Evolutionary conservation across 2,113 vertebrate genomes (phyloP), one percentile per base, ranked within the genome.

Genomic region (Cervus canadensis): DNA sequence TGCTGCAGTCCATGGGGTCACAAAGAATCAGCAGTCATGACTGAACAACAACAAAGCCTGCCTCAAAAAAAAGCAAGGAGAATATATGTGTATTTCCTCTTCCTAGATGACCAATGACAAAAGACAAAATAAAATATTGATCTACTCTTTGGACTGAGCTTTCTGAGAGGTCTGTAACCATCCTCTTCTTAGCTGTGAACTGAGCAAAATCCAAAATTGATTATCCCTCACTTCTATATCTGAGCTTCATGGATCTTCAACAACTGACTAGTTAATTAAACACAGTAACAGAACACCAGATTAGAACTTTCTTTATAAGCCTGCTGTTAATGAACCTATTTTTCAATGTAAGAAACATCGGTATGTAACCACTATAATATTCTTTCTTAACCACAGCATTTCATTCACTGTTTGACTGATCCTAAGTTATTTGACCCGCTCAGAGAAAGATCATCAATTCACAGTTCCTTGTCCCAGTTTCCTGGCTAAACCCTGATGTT

Each of bases 241-340:
- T 43, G 76, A 97, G 89, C 64, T 89, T 91, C 97, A 95, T 60
- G 97, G 97, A 97, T 98, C 97, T 62, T 97, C 97, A 97, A 89
- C 13, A 28, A 84, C 54, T 97, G 97, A 97, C 92, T 98, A 89
- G 91, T 98, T 98, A 98, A 98, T 98, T 98, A 98, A 98, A 98
- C 97, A 98, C 0, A 1, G 97, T 94, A 97, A 87, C 62, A 95
- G 97, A 98, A 99, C 98, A 89, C 74, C 30, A 98, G 97, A 98
- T 98, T 96, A 98, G 96, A 92, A n/a, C 82, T 52, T 33, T 95
- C 93, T 96, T 94, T 82, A 56, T 89, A 98, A 95, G 89, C 87
- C 95, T 33, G 76, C 43, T 94, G 93, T 97, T 98, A 98, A 98
- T 98, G 98, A 98, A 96, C 26, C 91, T 89, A 94, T 85, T 98